Percentiles rank a stretch among this genome's conserved stretches.
phyloP scores from a whole-genome alignment of 1,140 invertebrate genomes.

The Drosophila sucinea region DNA sequence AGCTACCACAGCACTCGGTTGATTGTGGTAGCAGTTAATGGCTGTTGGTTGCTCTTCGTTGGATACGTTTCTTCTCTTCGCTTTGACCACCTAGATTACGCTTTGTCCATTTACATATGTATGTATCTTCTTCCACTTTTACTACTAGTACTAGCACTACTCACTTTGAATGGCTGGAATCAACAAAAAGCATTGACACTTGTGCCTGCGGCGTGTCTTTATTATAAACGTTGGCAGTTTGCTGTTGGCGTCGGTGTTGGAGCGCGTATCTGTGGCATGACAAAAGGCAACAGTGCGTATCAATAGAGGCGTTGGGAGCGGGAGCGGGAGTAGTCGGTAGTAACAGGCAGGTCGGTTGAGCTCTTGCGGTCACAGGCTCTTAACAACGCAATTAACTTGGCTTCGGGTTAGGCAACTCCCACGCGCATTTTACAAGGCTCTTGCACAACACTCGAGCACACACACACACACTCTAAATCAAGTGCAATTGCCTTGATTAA shows the following conservation, averaged over 20 bases:
- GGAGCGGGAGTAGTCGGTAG: background rate
- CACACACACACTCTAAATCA: background rate
- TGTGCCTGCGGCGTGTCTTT: conserved; percentile 70
- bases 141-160: conserved; percentile 38
- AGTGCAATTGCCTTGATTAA: conserved; percentile 33
- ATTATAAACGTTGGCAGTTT: conserved; percentile 56
- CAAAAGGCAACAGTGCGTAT: conserved; percentile 77
- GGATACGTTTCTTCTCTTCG: conserved; percentile 17
- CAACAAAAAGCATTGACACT: conserved; percentile 75
- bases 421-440: conserved; percentile 48
- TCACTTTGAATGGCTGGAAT: conserved; percentile 44
- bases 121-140: conserved; percentile 6
- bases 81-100: conserved; percentile 16
- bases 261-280: conserved; percentile 65
- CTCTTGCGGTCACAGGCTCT: conserved; percentile 64
- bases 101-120: background rate
- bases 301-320: conserved; percentile 48
- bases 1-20: conserved; percentile 23
- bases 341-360: conserved; percentile 2
- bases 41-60: conserved; percentile 35
- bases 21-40: conserved; percentile 6
- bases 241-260: conserved; percentile 46
- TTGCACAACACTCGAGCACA: conserved; percentile 41
- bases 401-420: conserved; percentile 49
- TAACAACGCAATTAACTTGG: conserved; percentile 68